Conservation (phyloP, 2,797 vertebrate species). For the Gobio occitaniae region DNA sequence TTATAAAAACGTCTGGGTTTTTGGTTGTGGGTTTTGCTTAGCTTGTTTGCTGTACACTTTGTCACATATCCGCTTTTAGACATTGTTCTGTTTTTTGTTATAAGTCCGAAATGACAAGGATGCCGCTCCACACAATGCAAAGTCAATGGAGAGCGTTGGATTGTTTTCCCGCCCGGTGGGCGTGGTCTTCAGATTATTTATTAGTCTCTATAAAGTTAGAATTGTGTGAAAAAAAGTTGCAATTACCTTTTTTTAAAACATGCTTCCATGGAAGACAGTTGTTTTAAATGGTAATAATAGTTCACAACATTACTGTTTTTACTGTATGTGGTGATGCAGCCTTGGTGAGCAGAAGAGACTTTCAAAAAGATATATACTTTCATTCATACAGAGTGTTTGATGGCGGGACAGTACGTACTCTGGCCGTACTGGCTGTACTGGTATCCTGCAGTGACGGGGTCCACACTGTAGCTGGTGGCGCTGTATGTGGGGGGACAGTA, state of each 20-base stretch:
- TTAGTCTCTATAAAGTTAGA: not conserved
- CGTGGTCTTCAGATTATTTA: too few species aligned
- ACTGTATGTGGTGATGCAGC: too few species aligned
- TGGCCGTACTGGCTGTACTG: slow-evolving; percentile 97
- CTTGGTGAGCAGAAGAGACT: not conserved
- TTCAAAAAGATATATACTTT: not conserved
- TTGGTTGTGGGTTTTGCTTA: too few species aligned
- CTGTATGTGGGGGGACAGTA: slow-evolving; percentile 98
- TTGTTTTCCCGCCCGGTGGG: too few species aligned
- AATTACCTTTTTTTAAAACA: not conserved
- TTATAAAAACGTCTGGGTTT: too few species aligned
- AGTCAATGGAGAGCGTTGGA: too few species aligned
- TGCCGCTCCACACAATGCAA: too few species aligned
- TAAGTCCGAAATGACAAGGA: too few species aligned
- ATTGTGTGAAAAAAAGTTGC: not conserved
- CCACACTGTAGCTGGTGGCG: slow-evolving; percentile 96
- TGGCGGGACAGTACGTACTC: slow-evolving; percentile 81
- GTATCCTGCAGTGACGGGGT: slow-evolving; percentile 94
- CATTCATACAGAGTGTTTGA: not conserved
- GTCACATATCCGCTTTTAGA: too few species aligned
- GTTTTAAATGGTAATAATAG: not conserved
- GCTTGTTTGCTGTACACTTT: too few species aligned
- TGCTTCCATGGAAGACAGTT: not conserved
- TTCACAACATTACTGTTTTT: not conserved
- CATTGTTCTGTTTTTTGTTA: too few species aligned